These are phyloP conservation scores for Lycaon pictus DNA, from an alignment of 2,113 vertebrate species.

Conservation along the genomic window DNA sequence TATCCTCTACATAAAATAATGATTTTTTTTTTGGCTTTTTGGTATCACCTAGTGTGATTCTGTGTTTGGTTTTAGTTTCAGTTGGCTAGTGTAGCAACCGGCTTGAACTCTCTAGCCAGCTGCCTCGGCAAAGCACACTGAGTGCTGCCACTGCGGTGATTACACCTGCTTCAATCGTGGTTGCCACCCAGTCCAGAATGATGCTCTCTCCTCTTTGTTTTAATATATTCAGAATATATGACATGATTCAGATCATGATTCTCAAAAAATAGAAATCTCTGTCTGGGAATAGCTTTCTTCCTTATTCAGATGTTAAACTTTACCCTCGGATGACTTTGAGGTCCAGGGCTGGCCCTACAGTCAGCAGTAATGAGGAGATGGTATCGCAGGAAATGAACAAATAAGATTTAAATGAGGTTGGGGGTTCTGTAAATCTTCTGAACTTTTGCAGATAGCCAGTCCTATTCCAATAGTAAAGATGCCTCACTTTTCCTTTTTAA, in stretches of 20 bases:
- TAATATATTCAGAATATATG: not conserved
- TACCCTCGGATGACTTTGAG: not conserved
- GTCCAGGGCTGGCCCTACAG: too few relatives aligned
- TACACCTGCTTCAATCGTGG: accelerated
- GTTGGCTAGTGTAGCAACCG: not conserved
- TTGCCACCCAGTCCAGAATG: not conserved
- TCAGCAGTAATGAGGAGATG: not conserved
- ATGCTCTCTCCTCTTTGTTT: not conserved
- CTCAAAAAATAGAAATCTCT: not conserved
- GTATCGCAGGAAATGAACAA: not conserved
- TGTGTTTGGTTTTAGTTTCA: not conserved
- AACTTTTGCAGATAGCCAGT: not conserved
- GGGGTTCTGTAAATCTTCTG: not conserved
- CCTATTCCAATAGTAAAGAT: not conserved
- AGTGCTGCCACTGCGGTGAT: not conserved
- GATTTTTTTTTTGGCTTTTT: not conserved
- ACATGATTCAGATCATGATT: not conserved
- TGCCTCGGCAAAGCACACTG: not conserved
- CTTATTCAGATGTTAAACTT: not conserved
- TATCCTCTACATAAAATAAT: not conserved
- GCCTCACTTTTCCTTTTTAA: not conserved
- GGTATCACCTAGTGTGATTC: not conserved
- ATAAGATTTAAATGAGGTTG: not conserved
- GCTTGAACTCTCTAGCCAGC: not conserved
- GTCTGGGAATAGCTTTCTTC: not conserved